Percentiles rank a stretch among this genome's conserved stretches.
phyloP scores from a whole-genome alignment of 2,113 vertebrate species.

The Argyrosomus japonicus region DNA sequence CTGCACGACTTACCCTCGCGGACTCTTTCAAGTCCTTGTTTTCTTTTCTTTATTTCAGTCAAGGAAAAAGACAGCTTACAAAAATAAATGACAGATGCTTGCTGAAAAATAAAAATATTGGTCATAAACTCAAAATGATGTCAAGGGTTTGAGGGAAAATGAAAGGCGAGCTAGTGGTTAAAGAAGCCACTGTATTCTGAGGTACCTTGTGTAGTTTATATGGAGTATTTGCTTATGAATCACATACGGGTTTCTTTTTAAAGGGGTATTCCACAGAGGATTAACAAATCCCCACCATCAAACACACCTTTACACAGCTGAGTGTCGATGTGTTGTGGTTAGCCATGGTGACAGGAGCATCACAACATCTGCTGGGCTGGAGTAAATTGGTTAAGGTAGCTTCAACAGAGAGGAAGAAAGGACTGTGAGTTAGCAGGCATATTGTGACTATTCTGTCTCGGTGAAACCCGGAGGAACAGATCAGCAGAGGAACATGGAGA shows the following conservation, averaged over 20 bases:
- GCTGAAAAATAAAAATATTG: conserved; percentile 49
- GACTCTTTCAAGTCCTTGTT: conserved; percentile 70
- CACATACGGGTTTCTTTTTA: conserved; percentile 24
- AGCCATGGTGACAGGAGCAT: conserved; percentile 40
- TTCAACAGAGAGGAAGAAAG: conserved; percentile 1
- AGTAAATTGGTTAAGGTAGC: conserved; percentile 13
- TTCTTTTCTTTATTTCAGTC: conserved; percentile 69
- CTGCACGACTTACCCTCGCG: conserved; percentile 43
- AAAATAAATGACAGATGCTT: conserved; percentile 66
- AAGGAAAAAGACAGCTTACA: conserved; percentile 26
- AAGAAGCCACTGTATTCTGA: conserved; percentile 32
- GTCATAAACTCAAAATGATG: conserved; percentile 54
- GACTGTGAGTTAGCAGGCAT: conserved; percentile 14
- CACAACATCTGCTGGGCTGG: conserved; percentile 44
- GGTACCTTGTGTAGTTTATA: conserved; percentile 25
- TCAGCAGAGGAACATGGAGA: background rate
- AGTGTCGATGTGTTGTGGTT: conserved; percentile 54
- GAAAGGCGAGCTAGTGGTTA: conserved; percentile 50
- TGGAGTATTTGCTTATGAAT: conserved; percentile 47
- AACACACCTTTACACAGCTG: conserved; percentile 25
- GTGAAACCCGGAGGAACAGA: background rate
- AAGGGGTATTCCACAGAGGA: conserved; percentile 25
- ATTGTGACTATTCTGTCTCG: conserved; percentile 32
- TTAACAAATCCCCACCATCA: conserved; percentile 19
- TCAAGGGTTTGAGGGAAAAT: conserved; percentile 51